Evolutionary conservation across 2,888 invertebrate species (phyloP).

Genomic region (Dendrolimus houi): DNA sequence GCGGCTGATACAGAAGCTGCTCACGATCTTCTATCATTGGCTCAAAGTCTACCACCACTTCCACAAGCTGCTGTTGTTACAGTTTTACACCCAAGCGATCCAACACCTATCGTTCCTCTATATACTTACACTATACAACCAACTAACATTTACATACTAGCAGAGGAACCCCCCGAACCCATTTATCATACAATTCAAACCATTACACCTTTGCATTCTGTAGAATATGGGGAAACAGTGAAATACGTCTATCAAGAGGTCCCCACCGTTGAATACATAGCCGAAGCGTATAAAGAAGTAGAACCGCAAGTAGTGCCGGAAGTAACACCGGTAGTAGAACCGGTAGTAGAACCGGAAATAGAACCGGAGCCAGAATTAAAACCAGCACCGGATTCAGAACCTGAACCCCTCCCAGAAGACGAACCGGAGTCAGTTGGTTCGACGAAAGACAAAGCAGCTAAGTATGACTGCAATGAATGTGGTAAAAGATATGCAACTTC

Average conservation of each 20-base stretch:
- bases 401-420: conserved; percentile 10
- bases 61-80: conserved; percentile 79
- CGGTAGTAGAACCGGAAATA: conserved; percentile 11
- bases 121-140: conserved; percentile 82
- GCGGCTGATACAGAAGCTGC: conserved; percentile 93
- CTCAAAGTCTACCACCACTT: conserved; percentile 85
- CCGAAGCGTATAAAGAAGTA: background rate
- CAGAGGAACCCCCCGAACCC: conserved; percentile 44
- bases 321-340: conserved; percentile 3
- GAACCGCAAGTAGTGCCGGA: background rate
- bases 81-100: conserved; percentile 48
- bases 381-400: background rate
- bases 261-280: conserved; percentile 14
- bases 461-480: conserved; percentile 80
- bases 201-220: conserved; percentile 33
- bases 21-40: conserved; percentile 85
- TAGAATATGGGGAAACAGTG: conserved; percentile 38
- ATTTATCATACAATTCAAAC: conserved; percentile 43
- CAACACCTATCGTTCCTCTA: conserved; percentile 51
- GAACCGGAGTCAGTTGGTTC: conserved; percentile 13
- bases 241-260: conserved; percentile 41
- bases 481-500: conserved; percentile 94
- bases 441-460: conserved; percentile 86
- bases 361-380: conserved; percentile 12
- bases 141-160: conserved; percentile 48